Evolutionary conservation across 2,888 invertebrate genomes (phyloP).

Genomic region (Coenonympha glycerion): DNA sequence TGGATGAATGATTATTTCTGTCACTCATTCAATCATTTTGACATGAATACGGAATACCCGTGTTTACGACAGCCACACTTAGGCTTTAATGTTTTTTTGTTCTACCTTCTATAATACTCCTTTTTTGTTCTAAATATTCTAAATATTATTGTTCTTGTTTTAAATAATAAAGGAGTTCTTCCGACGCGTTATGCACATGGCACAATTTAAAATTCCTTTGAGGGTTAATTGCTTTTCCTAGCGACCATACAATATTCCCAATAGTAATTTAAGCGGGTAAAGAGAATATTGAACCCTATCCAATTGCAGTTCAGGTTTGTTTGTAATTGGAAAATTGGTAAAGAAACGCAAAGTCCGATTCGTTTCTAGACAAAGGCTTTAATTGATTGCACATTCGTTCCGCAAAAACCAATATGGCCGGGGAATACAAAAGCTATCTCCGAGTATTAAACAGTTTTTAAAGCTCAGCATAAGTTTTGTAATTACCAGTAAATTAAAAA

Average conservation of each 20-base stretch:
- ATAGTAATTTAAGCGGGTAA: neutral
- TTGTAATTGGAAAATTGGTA: slow-evolving; percentile 9
- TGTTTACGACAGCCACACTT: no score
- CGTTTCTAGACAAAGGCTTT: slow-evolving; percentile 11
- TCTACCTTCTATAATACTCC: no score
- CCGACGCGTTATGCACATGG: no score
- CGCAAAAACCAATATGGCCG: slow-evolving; percentile 6
- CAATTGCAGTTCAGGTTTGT: slow-evolving; percentile 8
- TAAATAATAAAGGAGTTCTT: no score
- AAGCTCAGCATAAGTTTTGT: neutral
- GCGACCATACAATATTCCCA: neutral
- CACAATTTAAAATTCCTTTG: neutral
- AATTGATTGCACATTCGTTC: slow-evolving; percentile 12
- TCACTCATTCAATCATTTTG: no score
- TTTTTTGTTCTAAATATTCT: no score
- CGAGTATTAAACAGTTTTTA: neutral
- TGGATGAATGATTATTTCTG: no score
- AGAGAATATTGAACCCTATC: slow-evolving; percentile 1
- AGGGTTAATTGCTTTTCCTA: neutral
- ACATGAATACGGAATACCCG: no score
- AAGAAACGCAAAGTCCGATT: slow-evolving; percentile 8
- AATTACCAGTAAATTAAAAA: neutral
- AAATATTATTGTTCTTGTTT: no score
- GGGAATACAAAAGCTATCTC: slow-evolving; percentile 2
- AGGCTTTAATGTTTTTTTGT: no score